Base-by-base conservation (phyloP, 2,888 invertebrate genomes). In the Pollenia amentaria region DNA sequence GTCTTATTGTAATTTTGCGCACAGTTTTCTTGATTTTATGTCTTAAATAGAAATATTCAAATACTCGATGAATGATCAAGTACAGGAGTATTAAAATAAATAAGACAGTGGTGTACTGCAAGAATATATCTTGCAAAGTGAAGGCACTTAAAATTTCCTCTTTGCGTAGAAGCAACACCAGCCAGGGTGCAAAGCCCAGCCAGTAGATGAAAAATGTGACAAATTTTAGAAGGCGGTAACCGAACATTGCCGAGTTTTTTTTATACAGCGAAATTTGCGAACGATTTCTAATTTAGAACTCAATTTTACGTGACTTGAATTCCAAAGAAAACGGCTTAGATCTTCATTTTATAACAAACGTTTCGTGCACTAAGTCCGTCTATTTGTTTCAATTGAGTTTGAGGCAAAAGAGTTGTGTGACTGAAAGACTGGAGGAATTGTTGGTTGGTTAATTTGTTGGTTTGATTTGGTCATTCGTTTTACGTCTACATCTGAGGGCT, bases 31-130 rank as follows among this genome's bases (percentile, higher is more conserved):
- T 70, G 21, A 85, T 64, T 16, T 72, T 65, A 40, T 77, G 42
- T 38, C 64, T 65, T 70, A 80, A 65, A 65, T 85, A 81, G 6
- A 70, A 60, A 72, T 85, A 51, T 12, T 85, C 85, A 57, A 85
- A 76, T 7, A 85, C 29, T 4, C 51, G 70, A 77, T 85, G 65
- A 3, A 85, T 65, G 18, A 80, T 16, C 29, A 76, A 21, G 18
- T 85, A 85, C 3, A 76, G 11, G 9, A 85, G 6, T 1, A 85
- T 76, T 42, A 81, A 42, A 21, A 85, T 10, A 18, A 85, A 85
- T 0, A 81, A 65, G 8, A 72, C 42, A 7, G 57, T 76, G 0
- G 65, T 64, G 44, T 72, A 80, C 14, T 77, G 57, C 1, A 65
- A 38, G 29, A 85, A 72, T 29, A 60, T 42, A n/a, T 76, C 76